phyloP scores from a whole-genome alignment of 2,113 vertebrate genomes.

The Ailuropoda melanoleuca region DNA sequence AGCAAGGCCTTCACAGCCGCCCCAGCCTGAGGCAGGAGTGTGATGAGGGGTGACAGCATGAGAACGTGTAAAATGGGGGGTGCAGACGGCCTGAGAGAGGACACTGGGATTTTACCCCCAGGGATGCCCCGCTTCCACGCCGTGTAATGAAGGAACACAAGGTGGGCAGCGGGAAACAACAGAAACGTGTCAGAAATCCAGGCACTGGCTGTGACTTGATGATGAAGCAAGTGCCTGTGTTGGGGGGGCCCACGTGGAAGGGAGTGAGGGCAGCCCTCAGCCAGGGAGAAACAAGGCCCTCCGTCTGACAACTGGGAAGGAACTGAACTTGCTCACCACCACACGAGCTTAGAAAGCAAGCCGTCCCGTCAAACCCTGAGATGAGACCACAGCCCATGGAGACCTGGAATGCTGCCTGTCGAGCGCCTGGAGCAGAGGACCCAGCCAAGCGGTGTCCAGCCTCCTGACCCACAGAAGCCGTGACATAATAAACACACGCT shows the following conservation, averaged over 20 bases:
- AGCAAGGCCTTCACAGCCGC: background rate
- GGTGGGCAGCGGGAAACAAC: background rate
- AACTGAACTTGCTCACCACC: background rate
- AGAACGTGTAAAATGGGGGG: fast-evolving
- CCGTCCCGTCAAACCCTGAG: background rate
- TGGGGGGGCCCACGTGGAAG: background rate
- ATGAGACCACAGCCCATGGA: background rate
- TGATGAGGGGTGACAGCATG: fast-evolving
- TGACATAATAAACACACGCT: fast-evolving
- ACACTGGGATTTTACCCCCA: background rate
- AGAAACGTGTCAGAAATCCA: fast-evolving
- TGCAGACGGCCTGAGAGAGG: background rate
- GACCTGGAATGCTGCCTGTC: too few species aligned
- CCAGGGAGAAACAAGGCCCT: background rate
- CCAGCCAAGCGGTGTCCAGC: background rate
- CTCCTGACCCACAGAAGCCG: background rate
- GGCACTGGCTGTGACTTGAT: background rate
- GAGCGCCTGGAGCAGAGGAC: background rate
- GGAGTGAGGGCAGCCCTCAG: background rate
- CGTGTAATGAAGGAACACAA: background rate
- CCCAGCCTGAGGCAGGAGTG: background rate
- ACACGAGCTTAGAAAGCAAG: background rate
- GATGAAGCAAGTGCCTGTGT: fast-evolving
- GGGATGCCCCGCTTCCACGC: too few species aligned
- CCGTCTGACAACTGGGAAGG: fast-evolving